Percentiles rank a stretch among this genome's conserved stretches.
Conservation (phyloP, 2,888 invertebrate species). For the Deroplatys truncata region DNA sequence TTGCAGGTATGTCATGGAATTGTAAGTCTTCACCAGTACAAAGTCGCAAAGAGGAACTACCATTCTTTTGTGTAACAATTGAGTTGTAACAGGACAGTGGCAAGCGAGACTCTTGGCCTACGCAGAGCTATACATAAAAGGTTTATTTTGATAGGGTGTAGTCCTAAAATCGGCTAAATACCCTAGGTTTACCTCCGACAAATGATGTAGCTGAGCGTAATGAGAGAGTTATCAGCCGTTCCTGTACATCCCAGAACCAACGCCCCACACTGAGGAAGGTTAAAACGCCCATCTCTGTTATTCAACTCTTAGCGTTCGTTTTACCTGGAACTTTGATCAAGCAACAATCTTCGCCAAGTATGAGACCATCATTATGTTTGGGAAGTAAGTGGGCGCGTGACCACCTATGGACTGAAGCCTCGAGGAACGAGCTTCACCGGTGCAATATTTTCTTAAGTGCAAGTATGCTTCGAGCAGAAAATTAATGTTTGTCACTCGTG, state of each 20-base stretch:
- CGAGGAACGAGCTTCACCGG: neutral
- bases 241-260: neutral
- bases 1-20: no score
- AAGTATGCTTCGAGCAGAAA: neutral
- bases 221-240: neutral
- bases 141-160: neutral
- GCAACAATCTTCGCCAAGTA: neutral
- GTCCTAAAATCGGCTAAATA: neutral
- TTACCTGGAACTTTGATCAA: neutral
- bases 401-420: neutral
- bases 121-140: neutral
- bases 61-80: no score
- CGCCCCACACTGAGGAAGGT: neutral
- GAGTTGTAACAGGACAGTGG: no score
- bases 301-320: neutral
- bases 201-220: neutral
- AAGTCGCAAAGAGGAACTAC: no score
- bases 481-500: neutral
- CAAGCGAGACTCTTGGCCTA: no score
- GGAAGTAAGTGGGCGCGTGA: neutral
- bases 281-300: neutral
- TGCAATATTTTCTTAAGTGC: neutral
- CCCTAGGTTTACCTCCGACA: neutral
- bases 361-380: neutral
- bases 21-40: no score